Evolutionary conservation across 2,888 invertebrate species (phyloP), one percentile per base, ranked within the genome.

Genomic region (Conchocele bisecta): DNA sequence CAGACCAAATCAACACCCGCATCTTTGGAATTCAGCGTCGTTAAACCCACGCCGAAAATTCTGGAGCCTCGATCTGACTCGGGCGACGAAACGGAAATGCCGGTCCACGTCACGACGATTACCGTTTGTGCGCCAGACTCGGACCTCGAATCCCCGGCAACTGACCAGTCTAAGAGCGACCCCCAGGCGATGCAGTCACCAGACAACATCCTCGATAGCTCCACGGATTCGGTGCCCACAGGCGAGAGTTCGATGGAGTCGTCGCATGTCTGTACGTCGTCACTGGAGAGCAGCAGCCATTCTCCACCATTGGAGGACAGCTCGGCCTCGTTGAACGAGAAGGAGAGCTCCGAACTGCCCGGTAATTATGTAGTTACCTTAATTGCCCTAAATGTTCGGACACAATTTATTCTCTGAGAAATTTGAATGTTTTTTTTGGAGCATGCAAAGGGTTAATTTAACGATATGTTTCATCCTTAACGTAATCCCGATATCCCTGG

Each of bases 1-100:
- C 59, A 67, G 37, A 75, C 82, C 20, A 86, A 83, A 44, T 81
- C 82, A 4, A 79, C 76, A 3, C 86, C 83, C 0, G 72, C 75
- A 6, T 74, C 81, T 5, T 59, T 84, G 31, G 83, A 85, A 31
- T 81, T 81, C 59, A 73, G 69, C 20, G 76, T 79, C n/a, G 72
- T 60, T 22, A 81, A 74, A 37, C 79, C 82, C 3, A 77, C 66
- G 4, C 74, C 77, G 5, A 58, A 69, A 33, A 58, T 75, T 4
- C 53, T 68, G 3, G 79, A 83, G 48, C 67, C 72, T 13, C 56
- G 58, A 37, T 63, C 67, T 33, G 20, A 37, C 17, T 26, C 44
- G 7, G 61, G 58, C 28, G 46, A 58, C 33, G 41, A 37, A 5
- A 37, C 29, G 9, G 35, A 20, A n/a, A 20, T 17, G 35, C 7